Percentiles rank a stretch among this genome's conserved stretches.
These are phyloP conservation scores for Zaprionus tsacasi DNA, from an alignment of 1,140 invertebrate genomes.

Conservation along the genomic window DNA sequence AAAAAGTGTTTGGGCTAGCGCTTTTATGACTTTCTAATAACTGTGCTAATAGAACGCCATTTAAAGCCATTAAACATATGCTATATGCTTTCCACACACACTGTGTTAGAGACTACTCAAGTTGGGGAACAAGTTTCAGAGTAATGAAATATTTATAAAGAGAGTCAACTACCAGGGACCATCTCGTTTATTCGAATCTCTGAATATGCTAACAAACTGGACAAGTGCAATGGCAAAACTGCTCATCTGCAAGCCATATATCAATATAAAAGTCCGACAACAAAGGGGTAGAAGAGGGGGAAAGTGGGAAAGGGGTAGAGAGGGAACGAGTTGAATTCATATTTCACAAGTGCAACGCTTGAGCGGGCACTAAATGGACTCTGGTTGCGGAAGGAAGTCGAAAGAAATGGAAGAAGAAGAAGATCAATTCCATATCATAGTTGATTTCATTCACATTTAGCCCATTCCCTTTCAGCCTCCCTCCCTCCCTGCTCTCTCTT, in stretches of 20 bases:
- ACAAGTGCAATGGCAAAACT: not conserved
- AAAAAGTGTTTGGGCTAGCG: not conserved
- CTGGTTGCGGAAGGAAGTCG: not conserved
- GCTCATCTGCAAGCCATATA: not conserved
- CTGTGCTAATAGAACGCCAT: not conserved
- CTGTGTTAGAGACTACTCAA: not conserved
- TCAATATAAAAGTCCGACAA: conserved; percentile 4
- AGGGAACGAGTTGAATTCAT: conserved; percentile 13
- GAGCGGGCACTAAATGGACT: conserved; percentile 23
- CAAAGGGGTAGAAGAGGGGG: not conserved
- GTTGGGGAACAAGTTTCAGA: not conserved
- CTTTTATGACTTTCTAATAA: not conserved
- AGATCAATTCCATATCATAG: conserved; percentile 23
- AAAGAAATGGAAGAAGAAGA: not conserved
- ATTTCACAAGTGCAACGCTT: conserved; percentile 29
- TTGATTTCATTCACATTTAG: conserved; percentile 5
- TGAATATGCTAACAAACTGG: conserved; percentile 29
- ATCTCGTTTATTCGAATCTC: conserved; percentile 16
- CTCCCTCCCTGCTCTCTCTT: not conserved
- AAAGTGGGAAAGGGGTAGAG: not conserved
- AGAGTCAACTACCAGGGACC: not conserved
- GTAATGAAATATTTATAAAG: not conserved
- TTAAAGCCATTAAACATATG: not conserved
- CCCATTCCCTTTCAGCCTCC: not conserved
- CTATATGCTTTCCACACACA: not conserved